Percentiles rank a stretch among this genome's conserved stretches.
These are phyloP conservation scores for Resseliella maxima DNA, from an alignment of 2,888 invertebrate genomes.

Conservation along the genomic window DNA sequence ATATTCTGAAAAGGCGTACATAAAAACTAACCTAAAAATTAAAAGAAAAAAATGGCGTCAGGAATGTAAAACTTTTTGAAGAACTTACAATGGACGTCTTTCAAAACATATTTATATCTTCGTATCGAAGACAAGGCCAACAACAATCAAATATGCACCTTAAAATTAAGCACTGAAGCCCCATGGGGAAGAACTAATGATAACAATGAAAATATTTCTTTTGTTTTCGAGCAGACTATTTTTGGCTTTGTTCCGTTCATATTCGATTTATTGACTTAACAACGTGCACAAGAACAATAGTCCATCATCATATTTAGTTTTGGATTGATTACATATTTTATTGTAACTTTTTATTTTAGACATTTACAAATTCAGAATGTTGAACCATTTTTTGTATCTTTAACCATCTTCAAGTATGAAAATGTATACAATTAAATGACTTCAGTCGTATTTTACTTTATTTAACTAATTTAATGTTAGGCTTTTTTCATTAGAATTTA, in stretches of 20 bases:
- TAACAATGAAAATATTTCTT: neutral
- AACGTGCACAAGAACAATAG: constrained; percentile 15
- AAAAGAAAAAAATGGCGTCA: constrained; percentile 13
- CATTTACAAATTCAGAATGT: neutral
- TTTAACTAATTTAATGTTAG: too few relatives aligned
- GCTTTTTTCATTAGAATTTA: too few relatives aligned
- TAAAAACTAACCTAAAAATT: neutral
- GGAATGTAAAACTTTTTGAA: constrained; percentile 8
- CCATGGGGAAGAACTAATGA: neutral
- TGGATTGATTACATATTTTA: neutral
- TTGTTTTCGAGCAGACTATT: neutral
- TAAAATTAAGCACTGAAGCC: neutral
- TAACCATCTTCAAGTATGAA: neutral
- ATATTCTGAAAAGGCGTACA: neutral
- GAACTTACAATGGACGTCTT: neutral
- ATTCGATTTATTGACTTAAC: constrained; percentile 32
- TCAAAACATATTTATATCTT: neutral
- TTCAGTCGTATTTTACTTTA: too few relatives aligned
- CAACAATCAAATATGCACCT: neutral
- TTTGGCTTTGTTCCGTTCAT: neutral
- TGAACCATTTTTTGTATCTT: neutral
- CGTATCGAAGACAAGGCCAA: neutral
- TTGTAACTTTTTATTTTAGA: neutral
- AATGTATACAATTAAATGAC: too few relatives aligned
- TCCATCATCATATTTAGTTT: neutral